Percentiles rank a stretch among this genome's conserved stretches.
phyloP scores from a whole-genome alignment of 2,113 vertebrate genomes.

The Serilophus lunatus region DNA sequence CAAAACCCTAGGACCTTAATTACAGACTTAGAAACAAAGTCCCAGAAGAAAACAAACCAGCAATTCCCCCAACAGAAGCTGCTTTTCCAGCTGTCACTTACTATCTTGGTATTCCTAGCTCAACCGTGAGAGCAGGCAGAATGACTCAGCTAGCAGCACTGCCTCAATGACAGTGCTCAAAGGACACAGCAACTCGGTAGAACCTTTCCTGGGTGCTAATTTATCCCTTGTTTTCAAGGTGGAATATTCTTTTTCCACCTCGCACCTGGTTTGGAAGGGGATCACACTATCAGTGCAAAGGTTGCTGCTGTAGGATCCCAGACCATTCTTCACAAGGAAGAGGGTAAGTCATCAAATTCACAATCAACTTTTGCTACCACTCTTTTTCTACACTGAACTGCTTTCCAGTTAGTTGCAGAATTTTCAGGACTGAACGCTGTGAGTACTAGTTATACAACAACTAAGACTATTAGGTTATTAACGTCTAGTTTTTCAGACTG shows the following conservation, averaged over 20 bases:
- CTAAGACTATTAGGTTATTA: background rate
- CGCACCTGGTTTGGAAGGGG: background rate
- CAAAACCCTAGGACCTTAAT: background rate
- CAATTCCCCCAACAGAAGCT: background rate
- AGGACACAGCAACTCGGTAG: background rate
- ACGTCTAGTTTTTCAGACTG: background rate
- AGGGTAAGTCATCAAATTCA: background rate
- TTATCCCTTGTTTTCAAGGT: background rate
- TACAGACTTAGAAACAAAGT: background rate
- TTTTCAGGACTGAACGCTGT: background rate
- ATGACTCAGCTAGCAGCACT: background rate
- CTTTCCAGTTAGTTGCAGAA: background rate
- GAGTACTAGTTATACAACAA: background rate
- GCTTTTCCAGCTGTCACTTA: background rate
- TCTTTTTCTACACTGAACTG: background rate
- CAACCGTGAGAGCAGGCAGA: background rate
- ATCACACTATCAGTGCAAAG: background rate
- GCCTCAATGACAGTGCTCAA: background rate
- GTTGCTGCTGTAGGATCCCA: background rate
- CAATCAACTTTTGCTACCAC: background rate
- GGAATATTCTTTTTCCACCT: background rate
- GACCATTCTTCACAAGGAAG: background rate
- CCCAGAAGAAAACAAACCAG: background rate
- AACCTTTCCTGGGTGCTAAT: background rate
- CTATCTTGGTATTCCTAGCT: background rate